Base-by-base conservation (phyloP, 30 jellyfish, hydroid and myxozoan genomes). In the Clytia hemisphaerica region DNA sequence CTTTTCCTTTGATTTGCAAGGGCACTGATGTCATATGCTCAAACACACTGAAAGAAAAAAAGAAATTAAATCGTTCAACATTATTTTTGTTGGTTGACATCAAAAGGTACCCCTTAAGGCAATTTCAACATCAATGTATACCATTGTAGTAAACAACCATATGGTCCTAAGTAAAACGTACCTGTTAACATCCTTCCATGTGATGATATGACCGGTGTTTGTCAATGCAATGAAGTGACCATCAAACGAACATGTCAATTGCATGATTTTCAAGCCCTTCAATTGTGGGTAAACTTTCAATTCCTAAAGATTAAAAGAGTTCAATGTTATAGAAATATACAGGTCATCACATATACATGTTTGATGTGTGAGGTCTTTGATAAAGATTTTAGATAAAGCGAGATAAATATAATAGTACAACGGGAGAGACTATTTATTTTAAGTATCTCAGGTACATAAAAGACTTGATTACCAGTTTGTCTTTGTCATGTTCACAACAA, bases 141-240 rank as follows among this genome's bases (percentile, higher is more conserved):
- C n/a, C n/a, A n/a, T n/a, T n/a, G n/a, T n/a, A n/a, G n/a, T n/a
- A n/a, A n/a, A n/a, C n/a, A n/a, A n/a, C n/a, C n/a, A 67, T 2
- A 81, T 71, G 1, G 67, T 65, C 57, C 44, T 64, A 38, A 70
- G 16, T 42, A 42, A 42, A 21, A 12, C 14, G 14, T 78, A 78
- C 14, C 64, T 73, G 65, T 71, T 84, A 29, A n/a, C n/a, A 19
- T 66, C 24, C 0, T 82, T 80, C 95, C 95, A 84, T n/a, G 95
- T 59, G 69, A 31, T 69, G 21, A 84, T 80, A 35, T 62, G 89
- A 37, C 84, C 84, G 25, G 47, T 30, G 5, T 77, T 47, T 2
- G 82, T 65, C 70, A 84, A 55, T 0, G 93, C 95, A 55, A 84
- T 82, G 60, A 58, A 84, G 53, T 84, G 93, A n/a, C 84, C 83